Evolutionary conservation across 2,113 vertebrate species (phyloP), one percentile per base, ranked within the genome.

Genomic region (Probosciger aterrimus): DNA sequence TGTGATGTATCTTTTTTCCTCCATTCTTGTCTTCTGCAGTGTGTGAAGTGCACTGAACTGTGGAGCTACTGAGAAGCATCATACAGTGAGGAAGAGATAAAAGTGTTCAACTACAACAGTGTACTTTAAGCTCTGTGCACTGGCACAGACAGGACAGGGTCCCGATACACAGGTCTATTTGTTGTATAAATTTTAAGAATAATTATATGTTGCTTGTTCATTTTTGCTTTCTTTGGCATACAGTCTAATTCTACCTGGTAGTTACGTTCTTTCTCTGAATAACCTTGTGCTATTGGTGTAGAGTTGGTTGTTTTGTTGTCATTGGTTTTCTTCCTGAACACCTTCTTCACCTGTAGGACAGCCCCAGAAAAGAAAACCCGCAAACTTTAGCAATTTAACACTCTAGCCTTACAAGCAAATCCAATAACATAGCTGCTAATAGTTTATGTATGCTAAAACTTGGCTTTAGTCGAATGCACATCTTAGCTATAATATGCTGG

Each of bases 1-100:
- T 88, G 41, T 67, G 43, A 60, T 84, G 27, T 81, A n/a, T 87
- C 81, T 49, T 92, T 83, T 87, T 80, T 31, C 5, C 83, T 82
- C 65, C 28, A n/a, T 79, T 93, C 73, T 64, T 64, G 19, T 52
- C 33, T 93, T 95, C 84, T 73, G 33, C 44, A 57, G 78, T 18
- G 82, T 95, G 87, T 87, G 87, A 87, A 95, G 91, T 6, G 22
- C 84, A 73, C 74, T 92, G 89, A 95, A 89, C 93, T 87, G 82
- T 86, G 62, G 89, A 79, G 81, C 82, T 95, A 89, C 93, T 82
- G 87, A 84, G 70, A 91, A 91, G 81, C 78, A 59, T 75, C 93
- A 55, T 44, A 87, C 30, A 62, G 90, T 35, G 93, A 92, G 64
- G 81, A 87, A 82, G 70, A 92, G 84, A 95, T 87, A 62, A 93